Percentiles rank a stretch among this genome's conserved stretches.
Evolutionary conservation across 2,113 vertebrate genomes (phyloP).

Genomic region (Odontesthes bonariensis): DNA sequence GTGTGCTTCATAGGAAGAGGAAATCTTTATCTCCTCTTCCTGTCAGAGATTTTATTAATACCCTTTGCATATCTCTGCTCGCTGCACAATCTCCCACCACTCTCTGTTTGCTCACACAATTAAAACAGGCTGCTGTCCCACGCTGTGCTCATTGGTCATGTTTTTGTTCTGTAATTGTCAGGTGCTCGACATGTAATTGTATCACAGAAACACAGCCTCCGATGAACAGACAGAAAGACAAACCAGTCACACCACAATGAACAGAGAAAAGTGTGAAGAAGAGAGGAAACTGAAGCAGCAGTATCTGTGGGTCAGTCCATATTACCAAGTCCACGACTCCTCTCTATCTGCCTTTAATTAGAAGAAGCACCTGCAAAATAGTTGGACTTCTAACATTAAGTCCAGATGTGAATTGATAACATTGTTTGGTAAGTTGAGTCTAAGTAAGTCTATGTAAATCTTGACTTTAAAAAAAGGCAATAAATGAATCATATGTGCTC

Average conservation of each 20-base stretch:
- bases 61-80: slow-evolving; percentile 48
- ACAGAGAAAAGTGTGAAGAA: not conserved
- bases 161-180: slow-evolving; percentile 72
- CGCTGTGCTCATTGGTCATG: slow-evolving; percentile 60
- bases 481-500: slow-evolving; percentile 56
- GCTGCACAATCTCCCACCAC: slow-evolving; percentile 50
- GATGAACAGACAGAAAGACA: slow-evolving; percentile 43
- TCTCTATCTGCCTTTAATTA: slow-evolving; percentile 7
- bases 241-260: slow-evolving; percentile 24
- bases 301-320: not conserved
- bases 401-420: slow-evolving; percentile 40
- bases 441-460: slow-evolving; percentile 58
- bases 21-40: slow-evolving; percentile 23
- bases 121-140: slow-evolving; percentile 59
- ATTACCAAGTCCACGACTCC: not conserved
- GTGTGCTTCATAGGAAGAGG: slow-evolving; percentile 29
- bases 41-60: slow-evolving; percentile 58
- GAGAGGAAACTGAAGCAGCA: not conserved
- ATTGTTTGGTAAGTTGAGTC: slow-evolving; percentile 51
- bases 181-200: slow-evolving; percentile 72
- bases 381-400: slow-evolving; percentile 39
- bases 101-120: slow-evolving; percentile 55
- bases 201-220: slow-evolving; percentile 57
- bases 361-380: slow-evolving; percentile 39
- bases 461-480: slow-evolving; percentile 52